These are phyloP conservation scores for Drosophila sproati DNA, from an alignment of 1,140 invertebrate genomes.

Conservation along the genomic window DNA sequence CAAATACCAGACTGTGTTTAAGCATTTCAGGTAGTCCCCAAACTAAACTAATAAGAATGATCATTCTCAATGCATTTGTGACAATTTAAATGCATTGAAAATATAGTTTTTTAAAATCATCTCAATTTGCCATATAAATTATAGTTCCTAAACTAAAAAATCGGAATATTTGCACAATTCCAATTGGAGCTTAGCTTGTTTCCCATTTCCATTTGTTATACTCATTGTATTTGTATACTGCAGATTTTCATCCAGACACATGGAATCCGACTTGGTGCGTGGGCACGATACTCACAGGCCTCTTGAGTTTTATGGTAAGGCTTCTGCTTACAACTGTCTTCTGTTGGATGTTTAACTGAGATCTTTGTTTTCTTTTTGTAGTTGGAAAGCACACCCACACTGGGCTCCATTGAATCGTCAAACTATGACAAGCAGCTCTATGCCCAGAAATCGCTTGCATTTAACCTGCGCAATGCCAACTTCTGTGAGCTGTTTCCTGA, in stretches of 20 bases:
- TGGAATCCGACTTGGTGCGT: slow-evolving; percentile 99
- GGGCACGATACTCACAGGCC: slow-evolving; percentile 96
- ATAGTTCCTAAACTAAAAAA: too few species aligned
- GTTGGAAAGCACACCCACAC: slow-evolving; percentile 96
- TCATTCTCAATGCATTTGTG: too few species aligned
- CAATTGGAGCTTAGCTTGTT: not conserved
- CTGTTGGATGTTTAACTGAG: not conserved
- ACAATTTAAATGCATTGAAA: too few species aligned
- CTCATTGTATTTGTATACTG: slow-evolving; percentile 6
- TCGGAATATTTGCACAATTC: not conserved
- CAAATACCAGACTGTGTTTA: slow-evolving; percentile 96
- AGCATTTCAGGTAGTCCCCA: slow-evolving; percentile 90
- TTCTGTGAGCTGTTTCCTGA: slow-evolving; percentile 87
- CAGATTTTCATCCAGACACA: slow-evolving; percentile 98
- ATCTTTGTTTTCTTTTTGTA: slow-evolving; percentile 17
- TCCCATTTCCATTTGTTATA: not conserved
- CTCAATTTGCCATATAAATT: too few species aligned
- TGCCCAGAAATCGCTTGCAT: slow-evolving; percentile 94
- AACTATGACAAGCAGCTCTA: slow-evolving; percentile 95
- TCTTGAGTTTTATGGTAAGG: slow-evolving; percentile 93
- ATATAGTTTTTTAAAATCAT: too few species aligned
- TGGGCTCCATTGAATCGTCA: slow-evolving; percentile 96
- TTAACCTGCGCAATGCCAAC: slow-evolving; percentile 95
- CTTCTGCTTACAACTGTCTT: not conserved
- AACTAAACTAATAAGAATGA: too few species aligned